Evolutionary conservation across 1,140 invertebrate species (phyloP), one percentile per base, ranked within the genome.

Genomic region (Calephelis virginiensis): DNA sequence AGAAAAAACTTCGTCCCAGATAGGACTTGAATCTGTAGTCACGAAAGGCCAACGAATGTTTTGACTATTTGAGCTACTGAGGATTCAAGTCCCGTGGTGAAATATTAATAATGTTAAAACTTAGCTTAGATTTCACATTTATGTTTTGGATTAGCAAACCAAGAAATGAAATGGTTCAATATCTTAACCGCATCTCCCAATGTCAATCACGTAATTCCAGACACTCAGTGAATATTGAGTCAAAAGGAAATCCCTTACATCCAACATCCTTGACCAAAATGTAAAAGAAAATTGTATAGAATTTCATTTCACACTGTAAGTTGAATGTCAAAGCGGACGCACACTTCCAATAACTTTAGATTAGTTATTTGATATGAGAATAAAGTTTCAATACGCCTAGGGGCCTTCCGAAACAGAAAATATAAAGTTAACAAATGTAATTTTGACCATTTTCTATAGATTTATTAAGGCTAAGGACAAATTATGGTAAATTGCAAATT

Each of bases 341-440:
- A 28, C 50, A 28, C 8, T 53, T 14, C 17, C 50, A 53, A 53
- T 53, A 53, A 53, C 50, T 53, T 53, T 53, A 53, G 50, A 53
- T 53, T 53, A 53, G 50, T 53, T 53, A 53, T 53, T 53, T 17
- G 50, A 53, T 53, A 53, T 53, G 50, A 53, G 50, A 53, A 37
- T 53, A 53, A 53, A 53, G 50, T 53, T 53, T 53, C 50, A 53
- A 43, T 28, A 12, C 50, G 50, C 50, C 50, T 53, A 53, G 50
- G 50, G 50, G 50, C 50, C 14, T 53, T 28, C 28, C 50, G 11
- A 28, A 53, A 17, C 17, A 28, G 50, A 53, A 53, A 53, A 53
- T 53, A 5, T 43, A 28, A 53, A 53, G 17, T 53, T 53, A 17
- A 53, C 50, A 56, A 56, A 56, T 37, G 50, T 56, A 11, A 56